phyloP scores from a whole-genome alignment of 2,113 vertebrate genomes.

The Phrynosoma platyrhinos region DNA sequence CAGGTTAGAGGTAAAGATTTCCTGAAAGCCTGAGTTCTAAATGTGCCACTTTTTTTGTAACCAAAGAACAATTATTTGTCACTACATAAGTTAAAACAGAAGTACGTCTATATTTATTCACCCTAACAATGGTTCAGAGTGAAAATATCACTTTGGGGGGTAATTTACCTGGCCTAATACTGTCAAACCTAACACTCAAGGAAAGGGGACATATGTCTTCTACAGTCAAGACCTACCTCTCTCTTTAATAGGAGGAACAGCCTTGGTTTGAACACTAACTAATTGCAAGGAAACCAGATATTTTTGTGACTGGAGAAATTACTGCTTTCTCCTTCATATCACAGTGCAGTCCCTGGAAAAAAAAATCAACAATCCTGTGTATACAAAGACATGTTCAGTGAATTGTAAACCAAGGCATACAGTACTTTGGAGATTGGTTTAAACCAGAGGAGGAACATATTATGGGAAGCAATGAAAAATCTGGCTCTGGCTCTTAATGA shows the following conservation, averaged over 20 bases:
- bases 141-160: not conserved
- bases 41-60: not conserved
- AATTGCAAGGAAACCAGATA: not conserved
- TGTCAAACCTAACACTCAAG: too few relatives aligned
- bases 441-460: not conserved
- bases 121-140: not conserved
- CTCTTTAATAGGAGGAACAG: not conserved
- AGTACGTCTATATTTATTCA: not conserved
- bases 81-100: not conserved
- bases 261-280: not conserved
- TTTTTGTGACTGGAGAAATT: not conserved
- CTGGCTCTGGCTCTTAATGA: not conserved
- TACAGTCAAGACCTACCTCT: not conserved
- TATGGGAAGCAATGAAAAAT: not conserved
- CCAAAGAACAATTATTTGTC: not conserved
- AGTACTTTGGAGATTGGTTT: not conserved
- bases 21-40: not conserved
- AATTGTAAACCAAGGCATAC: not conserved
- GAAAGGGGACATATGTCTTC: not conserved
- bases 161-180: not conserved
- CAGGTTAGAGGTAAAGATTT: not conserved
- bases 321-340: not conserved
- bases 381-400: not conserved
- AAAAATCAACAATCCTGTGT: not conserved
- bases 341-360: not conserved